Conservation (phyloP, 2,113 vertebrate species). For the Hemicordylus capensis region DNA sequence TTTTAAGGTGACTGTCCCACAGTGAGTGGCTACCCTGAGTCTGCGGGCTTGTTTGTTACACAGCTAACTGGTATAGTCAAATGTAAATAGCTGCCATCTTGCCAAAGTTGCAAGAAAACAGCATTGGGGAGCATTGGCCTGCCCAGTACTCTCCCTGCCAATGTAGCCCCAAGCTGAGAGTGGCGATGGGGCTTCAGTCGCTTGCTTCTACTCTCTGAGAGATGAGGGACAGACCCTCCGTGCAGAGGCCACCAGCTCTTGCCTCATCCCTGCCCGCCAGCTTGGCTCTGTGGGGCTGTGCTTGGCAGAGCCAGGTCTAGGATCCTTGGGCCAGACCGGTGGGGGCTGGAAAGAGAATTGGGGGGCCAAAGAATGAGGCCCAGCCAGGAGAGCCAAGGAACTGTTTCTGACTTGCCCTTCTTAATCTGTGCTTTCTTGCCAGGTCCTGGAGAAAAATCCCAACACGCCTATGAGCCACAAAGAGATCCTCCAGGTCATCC, state of each 20-base stretch:
- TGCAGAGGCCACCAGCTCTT: no score
- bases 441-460: slow-evolving; percentile 98
- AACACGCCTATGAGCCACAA: slow-evolving; percentile 99
- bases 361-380: not conserved
- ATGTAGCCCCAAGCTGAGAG: not conserved
- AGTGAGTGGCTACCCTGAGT: not conserved
- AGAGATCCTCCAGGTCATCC: slow-evolving; percentile 98
- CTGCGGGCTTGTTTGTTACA: not conserved
- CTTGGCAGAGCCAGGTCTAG: not conserved
- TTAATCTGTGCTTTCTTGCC: slow-evolving; percentile 47
- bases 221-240: no score
- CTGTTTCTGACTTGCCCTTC: slow-evolving; percentile 1
- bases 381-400: not conserved
- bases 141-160: not conserved
- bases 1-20: no score
- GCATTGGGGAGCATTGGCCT: not conserved
- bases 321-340: not conserved
- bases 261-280: rapidly evolving
- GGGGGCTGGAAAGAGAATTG: not conserved
- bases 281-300: not conserved
- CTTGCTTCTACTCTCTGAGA: not conserved
- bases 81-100: not conserved
- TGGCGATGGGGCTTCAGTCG: rapidly evolving
- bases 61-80: not conserved
- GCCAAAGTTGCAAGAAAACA: not conserved